Conservation (phyloP, 2,888 invertebrate genomes). For the Taphrorychus bicolor region DNA sequence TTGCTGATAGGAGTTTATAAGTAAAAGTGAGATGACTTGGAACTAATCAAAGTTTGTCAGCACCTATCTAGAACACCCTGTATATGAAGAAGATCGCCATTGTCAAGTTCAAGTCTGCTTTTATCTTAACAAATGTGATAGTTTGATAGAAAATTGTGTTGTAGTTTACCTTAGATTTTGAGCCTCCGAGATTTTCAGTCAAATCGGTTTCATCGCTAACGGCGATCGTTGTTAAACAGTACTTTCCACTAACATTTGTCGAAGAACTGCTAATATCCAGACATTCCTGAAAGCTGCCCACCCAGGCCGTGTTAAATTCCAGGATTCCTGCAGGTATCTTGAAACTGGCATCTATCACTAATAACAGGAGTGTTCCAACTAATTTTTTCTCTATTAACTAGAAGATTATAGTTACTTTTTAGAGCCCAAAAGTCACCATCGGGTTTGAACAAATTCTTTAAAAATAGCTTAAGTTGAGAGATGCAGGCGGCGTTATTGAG, state of each 20-base stretch:
- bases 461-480: conserved; percentile 11
- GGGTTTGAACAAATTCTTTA: conserved; percentile 12
- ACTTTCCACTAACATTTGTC: conserved; percentile 19
- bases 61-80: no score
- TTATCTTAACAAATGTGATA: no score
- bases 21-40: no score
- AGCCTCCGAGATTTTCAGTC: background rate
- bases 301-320: conserved; percentile 9
- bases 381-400: background rate
- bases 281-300: conserved; percentile 21
- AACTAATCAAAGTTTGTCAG: no score
- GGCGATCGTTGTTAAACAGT: conserved; percentile 7
- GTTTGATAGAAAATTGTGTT: no score
- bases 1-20: no score
- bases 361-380: background rate
- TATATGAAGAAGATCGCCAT: no score
- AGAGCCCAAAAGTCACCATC: conserved; percentile 21
- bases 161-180: background rate
- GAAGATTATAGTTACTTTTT: conserved; percentile 13
- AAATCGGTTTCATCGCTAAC: background rate
- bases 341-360: conserved; percentile 49
- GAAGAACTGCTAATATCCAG: conserved; percentile 7
- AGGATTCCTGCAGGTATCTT: conserved; percentile 35
- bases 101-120: no score
- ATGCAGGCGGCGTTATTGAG: conserved; percentile 9